These are phyloP conservation scores for Pammene fasciana DNA, from an alignment of 2,888 invertebrate species.

Conservation along the genomic window DNA sequence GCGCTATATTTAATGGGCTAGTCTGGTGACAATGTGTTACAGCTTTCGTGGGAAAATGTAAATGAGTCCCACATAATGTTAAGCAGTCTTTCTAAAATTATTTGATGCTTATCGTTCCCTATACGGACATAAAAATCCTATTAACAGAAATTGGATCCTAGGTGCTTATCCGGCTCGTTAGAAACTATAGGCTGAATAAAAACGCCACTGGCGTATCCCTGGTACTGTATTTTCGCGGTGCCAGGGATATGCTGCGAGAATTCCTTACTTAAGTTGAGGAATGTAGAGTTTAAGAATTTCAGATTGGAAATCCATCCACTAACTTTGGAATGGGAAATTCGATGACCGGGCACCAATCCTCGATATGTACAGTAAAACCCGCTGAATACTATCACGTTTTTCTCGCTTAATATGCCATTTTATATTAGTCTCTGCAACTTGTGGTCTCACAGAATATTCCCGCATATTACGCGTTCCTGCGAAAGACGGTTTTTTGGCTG, in stretches of 20 bases:
- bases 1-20: slow-evolving; percentile 9
- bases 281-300: slow-evolving; percentile 27
- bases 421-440: no score
- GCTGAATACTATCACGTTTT: no score
- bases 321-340: slow-evolving; percentile 29
- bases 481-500: no score
- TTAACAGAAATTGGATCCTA: slow-evolving; percentile 20
- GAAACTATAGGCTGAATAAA: slow-evolving; percentile 26
- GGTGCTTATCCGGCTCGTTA: slow-evolving; percentile 20
- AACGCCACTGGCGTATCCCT: not conserved
- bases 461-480: no score
- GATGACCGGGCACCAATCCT: not conserved
- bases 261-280: slow-evolving; percentile 7
- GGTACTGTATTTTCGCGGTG: slow-evolving; percentile 1
- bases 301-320: slow-evolving; percentile 9
- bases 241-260: slow-evolving; percentile 10
- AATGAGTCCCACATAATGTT: slow-evolving; percentile 19
- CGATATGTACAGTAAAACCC: no score
- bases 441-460: no score
- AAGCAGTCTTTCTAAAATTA: slow-evolving; percentile 9
- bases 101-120: slow-evolving; percentile 11
- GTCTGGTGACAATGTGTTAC: slow-evolving; percentile 19
- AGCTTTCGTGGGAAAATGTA: slow-evolving; percentile 23
- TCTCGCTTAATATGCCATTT: no score
- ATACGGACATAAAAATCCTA: slow-evolving; percentile 12